Evolutionary conservation across 2,888 invertebrate species (phyloP).

Genomic region (Cephalotes varians): DNA sequence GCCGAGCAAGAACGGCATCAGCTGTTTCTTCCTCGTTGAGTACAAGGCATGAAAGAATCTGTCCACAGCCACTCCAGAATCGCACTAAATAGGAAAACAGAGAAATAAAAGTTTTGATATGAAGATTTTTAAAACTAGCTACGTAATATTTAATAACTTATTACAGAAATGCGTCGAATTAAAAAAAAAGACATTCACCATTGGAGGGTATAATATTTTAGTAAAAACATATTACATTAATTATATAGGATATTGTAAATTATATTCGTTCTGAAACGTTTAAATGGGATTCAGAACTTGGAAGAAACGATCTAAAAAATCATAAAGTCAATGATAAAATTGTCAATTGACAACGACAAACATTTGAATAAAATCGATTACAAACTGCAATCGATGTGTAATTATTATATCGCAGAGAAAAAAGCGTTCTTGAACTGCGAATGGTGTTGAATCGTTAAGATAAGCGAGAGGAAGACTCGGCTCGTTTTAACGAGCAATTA

Average conservation of each 20-base stretch:
- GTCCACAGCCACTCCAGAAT: slow-evolving; percentile 96
- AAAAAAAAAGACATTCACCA: neutral
- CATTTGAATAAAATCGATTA: neutral
- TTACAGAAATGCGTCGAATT: neutral
- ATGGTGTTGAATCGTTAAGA: slow-evolving; percentile 17
- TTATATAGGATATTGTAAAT: neutral
- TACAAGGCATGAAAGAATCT: slow-evolving; percentile 97
- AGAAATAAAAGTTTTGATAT: neutral
- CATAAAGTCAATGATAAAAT: too few species aligned
- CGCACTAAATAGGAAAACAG: slow-evolving; percentile 91
- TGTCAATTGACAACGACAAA: neutral
- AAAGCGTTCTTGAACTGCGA: slow-evolving; percentile 12
- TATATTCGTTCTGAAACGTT: neutral
- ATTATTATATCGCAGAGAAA: slow-evolving; percentile 71
- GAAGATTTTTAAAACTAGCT: neutral
- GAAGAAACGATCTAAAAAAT: neutral
- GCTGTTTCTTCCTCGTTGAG: slow-evolving; percentile 89
- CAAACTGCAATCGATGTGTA: neutral
- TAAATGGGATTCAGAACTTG: neutral
- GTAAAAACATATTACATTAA: neutral
- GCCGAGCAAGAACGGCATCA: slow-evolving; percentile 94
- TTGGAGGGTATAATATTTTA: neutral
- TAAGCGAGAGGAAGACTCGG: slow-evolving; percentile 49
- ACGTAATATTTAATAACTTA: neutral
- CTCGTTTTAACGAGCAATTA: slow-evolving; percentile 74